These are phyloP conservation scores for Rhegmatorhina hoffmannsi DNA, from an alignment of 2,113 vertebrate genomes.

Conservation along the genomic window DNA sequence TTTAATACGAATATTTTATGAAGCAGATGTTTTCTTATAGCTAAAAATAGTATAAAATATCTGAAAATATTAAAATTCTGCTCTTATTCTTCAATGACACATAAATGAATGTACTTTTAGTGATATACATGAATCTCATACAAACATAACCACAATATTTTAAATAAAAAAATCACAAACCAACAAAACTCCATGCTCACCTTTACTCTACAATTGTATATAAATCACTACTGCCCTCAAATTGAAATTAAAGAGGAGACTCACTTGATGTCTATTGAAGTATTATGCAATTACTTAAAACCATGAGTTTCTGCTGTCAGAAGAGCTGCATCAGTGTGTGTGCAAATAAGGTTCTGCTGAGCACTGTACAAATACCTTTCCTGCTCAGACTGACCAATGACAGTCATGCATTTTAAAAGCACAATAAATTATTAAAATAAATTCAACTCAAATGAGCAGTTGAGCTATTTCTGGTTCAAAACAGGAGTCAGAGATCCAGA, in stretches of 20 bases:
- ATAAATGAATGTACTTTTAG: background rate
- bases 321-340: fast-evolving
- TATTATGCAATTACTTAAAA: background rate
- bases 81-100: background rate
- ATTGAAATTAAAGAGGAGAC: background rate
- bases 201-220: background rate
- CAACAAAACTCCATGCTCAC: background rate
- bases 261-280: background rate
- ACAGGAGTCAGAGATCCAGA: background rate
- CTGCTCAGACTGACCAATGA: background rate
- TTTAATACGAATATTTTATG: background rate
- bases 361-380: background rate
- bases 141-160: background rate
- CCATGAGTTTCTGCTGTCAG: background rate
- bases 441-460: background rate
- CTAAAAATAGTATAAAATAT: background rate
- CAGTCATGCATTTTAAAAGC: background rate
- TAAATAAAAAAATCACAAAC: background rate
- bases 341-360: background rate
- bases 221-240: background rate
- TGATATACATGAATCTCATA: background rate
- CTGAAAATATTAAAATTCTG: background rate
- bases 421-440: background rate
- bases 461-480: background rate
- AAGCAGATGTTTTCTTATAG: background rate